Base-by-base conservation (phyloP, 1,140 invertebrate species). In the Nasonia vitripennis region DNA sequence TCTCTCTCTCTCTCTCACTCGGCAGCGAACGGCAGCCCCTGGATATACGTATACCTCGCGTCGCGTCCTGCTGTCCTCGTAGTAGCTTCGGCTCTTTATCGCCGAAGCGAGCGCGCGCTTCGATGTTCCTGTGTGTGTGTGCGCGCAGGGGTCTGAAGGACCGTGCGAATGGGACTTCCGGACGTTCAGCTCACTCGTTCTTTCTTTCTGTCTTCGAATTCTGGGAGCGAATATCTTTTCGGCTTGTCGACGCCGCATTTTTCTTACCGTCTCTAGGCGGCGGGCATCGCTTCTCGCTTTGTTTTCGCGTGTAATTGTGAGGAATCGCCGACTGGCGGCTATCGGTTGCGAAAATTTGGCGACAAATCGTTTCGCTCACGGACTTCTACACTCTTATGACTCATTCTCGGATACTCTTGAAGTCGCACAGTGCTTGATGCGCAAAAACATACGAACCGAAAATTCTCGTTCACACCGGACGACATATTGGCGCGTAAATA, bases 111-210 rank as follows among this genome's bases (percentile, higher is more conserved):
- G 84, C 45, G 83, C 80, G 84, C 79, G 79, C 84, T 82, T 82
- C 84, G 73, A 34, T 85, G 84, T 85, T 77, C 20, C 78, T 62
- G 0, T 37, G 5, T 37, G 9, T 23, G 9, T 23, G 34, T 34
- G 20, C 9, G 31, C 14, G 37, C 17, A 17, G n/a, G 23, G 31
- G 51, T 37, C 75, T 80, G n/a, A 77, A 67, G 78, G 80, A 86
- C 84, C 84, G 84, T 86, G 84, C 84, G 84, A 86, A 86, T 86
- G 79, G 84, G 84, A 86, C 84, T 86, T 86, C 84, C 84, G 84
- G 84, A 82, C 73, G 79, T 27, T 20, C 37, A 27, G 79, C 27
- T 11, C 73, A 34, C 73, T 23, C 37, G 73, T 41, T 37, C 73
- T 41, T 75, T 75, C 34, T 75, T 41, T 41, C 31, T 75, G 20